phyloP scores from a whole-genome alignment of 2,113 vertebrate genomes.

The Dicrurus megarhynchus region DNA sequence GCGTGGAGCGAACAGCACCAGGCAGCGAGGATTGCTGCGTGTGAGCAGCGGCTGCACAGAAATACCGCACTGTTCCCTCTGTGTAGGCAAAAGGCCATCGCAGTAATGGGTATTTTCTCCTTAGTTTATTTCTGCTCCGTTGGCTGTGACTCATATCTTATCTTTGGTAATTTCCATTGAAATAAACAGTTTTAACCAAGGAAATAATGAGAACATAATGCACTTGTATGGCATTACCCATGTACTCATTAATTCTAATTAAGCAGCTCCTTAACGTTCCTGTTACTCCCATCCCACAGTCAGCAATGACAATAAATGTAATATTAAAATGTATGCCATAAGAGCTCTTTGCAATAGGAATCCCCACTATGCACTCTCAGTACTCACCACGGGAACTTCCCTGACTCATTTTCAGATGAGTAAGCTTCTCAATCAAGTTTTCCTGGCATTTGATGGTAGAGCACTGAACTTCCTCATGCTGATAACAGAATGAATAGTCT shows the following conservation, averaged over 20 bases:
- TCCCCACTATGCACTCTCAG: background rate
- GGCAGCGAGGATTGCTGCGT: accelerated
- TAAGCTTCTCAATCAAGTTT: background rate
- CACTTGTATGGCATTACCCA: background rate
- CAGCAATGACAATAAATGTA: background rate
- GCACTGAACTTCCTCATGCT: background rate
- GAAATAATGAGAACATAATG: background rate
- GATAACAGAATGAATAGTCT: background rate
- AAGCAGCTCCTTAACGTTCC: background rate
- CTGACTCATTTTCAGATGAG: constrained; percentile 7
- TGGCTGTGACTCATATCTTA: background rate
- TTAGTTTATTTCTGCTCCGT: background rate
- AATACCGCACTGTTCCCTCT: accelerated
- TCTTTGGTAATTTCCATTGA: background rate
- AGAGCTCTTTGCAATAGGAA: background rate
- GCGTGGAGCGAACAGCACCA: accelerated
- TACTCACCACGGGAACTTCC: background rate
- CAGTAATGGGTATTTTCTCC: background rate
- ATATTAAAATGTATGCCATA: background rate
- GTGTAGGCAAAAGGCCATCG: background rate
- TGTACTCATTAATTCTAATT: background rate
- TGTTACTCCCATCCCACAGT: background rate
- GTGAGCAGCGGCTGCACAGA: background rate
- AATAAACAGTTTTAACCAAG: background rate
- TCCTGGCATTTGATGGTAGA: background rate